phyloP scores from a whole-genome alignment of 2,888 invertebrate species.

The Ctena decussata region DNA sequence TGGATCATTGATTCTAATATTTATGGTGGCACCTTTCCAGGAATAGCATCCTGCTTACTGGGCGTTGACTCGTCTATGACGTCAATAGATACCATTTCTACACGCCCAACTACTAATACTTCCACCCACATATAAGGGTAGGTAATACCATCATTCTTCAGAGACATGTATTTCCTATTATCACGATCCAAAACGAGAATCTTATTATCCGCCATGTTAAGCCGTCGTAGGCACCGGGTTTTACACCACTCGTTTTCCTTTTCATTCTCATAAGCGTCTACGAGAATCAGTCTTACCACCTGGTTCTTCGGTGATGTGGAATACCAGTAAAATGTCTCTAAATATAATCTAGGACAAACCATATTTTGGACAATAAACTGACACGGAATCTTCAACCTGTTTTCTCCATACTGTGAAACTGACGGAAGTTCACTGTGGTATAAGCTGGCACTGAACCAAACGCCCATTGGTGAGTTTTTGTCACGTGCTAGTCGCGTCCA shows the following conservation, averaged over 20 bases:
- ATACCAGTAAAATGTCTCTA: slow-evolving; percentile 61
- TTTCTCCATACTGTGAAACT: slow-evolving; percentile 53
- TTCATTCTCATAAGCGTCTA: slow-evolving; percentile 44
- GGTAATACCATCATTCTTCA: slow-evolving; percentile 46
- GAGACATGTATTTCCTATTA: slow-evolving; percentile 22
- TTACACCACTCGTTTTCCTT: slow-evolving; percentile 57
- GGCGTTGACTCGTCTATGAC: slow-evolving; percentile 44
- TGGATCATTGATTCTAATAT: neutral
- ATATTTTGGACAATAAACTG: slow-evolving; percentile 50
- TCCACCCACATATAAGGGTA: slow-evolving; percentile 58
- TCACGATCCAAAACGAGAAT: slow-evolving; percentile 48
- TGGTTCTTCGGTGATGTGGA: slow-evolving; percentile 51
- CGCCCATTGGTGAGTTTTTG: slow-evolving; percentile 53
- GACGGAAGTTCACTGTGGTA: slow-evolving; percentile 50
- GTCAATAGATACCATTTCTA: slow-evolving; percentile 57
- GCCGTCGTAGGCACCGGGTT: slow-evolving; percentile 34
- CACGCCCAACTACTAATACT: slow-evolving; percentile 49
- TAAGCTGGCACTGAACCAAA: slow-evolving; percentile 57
- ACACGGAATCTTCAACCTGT: slow-evolving; percentile 55
- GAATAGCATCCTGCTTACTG: slow-evolving; percentile 42
- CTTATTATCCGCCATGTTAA: slow-evolving; percentile 57
- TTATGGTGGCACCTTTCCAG: slow-evolving; percentile 49
- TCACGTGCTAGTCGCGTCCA: slow-evolving; percentile 57
- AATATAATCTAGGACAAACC: slow-evolving; percentile 45
- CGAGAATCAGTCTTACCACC: slow-evolving; percentile 51